Evolutionary conservation across 2,113 vertebrate species (phyloP).

Genomic region (Pelmatolapia mariae): DNA sequence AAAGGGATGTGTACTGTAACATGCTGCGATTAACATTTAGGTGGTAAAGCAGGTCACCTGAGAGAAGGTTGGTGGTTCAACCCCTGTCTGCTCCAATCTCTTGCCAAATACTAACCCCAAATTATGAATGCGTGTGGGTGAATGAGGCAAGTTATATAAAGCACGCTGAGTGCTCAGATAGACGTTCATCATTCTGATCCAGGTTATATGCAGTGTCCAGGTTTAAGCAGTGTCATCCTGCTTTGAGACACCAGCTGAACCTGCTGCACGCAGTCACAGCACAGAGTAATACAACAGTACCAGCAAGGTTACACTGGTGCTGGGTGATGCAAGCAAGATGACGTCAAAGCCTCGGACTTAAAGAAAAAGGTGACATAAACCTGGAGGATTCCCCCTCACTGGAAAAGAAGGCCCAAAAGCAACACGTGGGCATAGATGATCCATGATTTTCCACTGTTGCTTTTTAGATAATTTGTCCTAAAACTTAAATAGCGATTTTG

Average conservation of each 20-base stretch:
- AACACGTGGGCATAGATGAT: rapidly evolving
- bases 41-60: not conserved
- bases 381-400: not conserved
- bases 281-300: not conserved
- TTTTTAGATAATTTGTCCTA: not conserved
- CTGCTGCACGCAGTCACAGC: not conserved
- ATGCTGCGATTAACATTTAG: not conserved
- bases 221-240: not conserved
- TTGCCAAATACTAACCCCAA: not conserved
- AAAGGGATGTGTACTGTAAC: not conserved
- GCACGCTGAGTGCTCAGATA: not conserved
- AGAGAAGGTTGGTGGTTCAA: not conserved
- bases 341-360: not conserved
- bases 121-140: not conserved
- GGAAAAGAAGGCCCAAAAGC: not conserved
- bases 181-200: rapidly evolving
- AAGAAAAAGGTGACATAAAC: not conserved
- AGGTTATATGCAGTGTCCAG: not conserved
- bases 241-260: not conserved
- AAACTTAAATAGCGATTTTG: not conserved
- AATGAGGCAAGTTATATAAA: not conserved
- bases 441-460: not conserved
- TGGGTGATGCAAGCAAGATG: not conserved
- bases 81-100: not conserved
- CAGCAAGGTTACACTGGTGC: not conserved